Base-by-base conservation (phyloP, 2,113 vertebrate species). In the human (Homo sapiens) region DNA sequence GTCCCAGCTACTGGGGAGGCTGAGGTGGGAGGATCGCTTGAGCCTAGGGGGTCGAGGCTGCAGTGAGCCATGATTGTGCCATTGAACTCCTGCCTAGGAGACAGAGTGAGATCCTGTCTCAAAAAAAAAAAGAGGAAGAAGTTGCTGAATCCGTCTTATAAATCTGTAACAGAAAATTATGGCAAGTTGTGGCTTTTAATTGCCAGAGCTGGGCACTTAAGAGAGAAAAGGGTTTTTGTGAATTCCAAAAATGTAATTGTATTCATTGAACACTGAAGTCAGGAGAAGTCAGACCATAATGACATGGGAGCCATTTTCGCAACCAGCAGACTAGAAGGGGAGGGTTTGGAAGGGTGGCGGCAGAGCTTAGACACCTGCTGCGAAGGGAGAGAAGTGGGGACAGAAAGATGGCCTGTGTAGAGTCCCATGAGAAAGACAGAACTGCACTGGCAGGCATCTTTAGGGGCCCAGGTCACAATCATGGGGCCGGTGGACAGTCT, bases 381-480 rank as follows among this genome's bases (percentile, higher is more conserved):
- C 2, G 57, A 43, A 18, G 35, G 32, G 13, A 40, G 32, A 2
- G 1, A 35, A 80, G 50, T 1, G 3, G 2, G 78, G 5, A 7
- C 27, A 68, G 32, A 18, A 6, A 13, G 1, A 23, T 22, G 48
- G 11, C 22, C 25, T 38, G 3, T 4, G 1, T 1, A 6, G 23
- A 27, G 12, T 22, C 38, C n/a, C 25, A 10, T 22, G 61, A 83
- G 52, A 52, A 48, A 50, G 81, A 18, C 16, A 7, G 50, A 70
- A 3, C 55, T 43, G 7, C 14, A 4, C 6, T 3, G 13, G 25
- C 8, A 81, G 50, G 38, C 20, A 10, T 48, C 43, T n/a, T 72
- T 32, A 4, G 17, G 9, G 18, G 4, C 17, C 32, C 66, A 7
- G 22, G 3, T 35, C 68, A 64, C 48, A 8, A 1, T 0, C 0